A percentile compares a stretch with the other conserved stretches of the same genome.
phyloP scores from a whole-genome alignment of 2,888 invertebrate genomes.

The Toxonevra muliebris region DNA sequence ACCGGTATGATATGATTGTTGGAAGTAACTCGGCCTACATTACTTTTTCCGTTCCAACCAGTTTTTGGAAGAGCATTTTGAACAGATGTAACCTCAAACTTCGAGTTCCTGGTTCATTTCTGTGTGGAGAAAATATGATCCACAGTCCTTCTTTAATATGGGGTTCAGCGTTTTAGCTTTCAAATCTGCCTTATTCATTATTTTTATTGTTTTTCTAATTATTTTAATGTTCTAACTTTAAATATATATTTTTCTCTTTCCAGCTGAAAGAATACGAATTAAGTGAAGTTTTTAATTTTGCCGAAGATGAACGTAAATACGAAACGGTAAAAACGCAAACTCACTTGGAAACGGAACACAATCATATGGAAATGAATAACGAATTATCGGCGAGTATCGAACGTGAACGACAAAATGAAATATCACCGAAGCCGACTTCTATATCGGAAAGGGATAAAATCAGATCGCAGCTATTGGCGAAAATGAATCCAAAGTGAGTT shows the following conservation, averaged over 20 bases:
- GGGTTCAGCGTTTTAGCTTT: no score
- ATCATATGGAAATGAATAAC: slow-evolving; percentile 74
- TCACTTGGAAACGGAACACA: slow-evolving; percentile 64
- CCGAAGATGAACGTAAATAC: slow-evolving; percentile 80
- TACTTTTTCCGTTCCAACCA: no score
- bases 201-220: no score
- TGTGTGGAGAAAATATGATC: no score
- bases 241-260: slow-evolving; percentile 35
- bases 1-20: no score
- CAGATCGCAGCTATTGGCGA: slow-evolving; percentile 60
- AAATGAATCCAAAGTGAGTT: slow-evolving; percentile 65
- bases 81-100: no score
- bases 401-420: slow-evolving; percentile 77
- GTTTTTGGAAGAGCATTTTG: no score
- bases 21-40: no score
- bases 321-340: slow-evolving; percentile 70
- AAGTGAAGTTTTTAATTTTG: slow-evolving; percentile 85
- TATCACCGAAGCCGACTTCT: slow-evolving; percentile 61
- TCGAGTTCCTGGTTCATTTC: no score
- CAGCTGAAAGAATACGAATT: slow-evolving; percentile 89
- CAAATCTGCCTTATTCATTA: no score
- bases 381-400: slow-evolving; percentile 83
- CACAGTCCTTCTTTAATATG: no score
- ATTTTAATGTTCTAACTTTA: no score
- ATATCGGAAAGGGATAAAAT: slow-evolving; percentile 67